Evolutionary conservation across 2,797 vertebrate species (phyloP).

Genomic region (Takifugu rubripes): DNA sequence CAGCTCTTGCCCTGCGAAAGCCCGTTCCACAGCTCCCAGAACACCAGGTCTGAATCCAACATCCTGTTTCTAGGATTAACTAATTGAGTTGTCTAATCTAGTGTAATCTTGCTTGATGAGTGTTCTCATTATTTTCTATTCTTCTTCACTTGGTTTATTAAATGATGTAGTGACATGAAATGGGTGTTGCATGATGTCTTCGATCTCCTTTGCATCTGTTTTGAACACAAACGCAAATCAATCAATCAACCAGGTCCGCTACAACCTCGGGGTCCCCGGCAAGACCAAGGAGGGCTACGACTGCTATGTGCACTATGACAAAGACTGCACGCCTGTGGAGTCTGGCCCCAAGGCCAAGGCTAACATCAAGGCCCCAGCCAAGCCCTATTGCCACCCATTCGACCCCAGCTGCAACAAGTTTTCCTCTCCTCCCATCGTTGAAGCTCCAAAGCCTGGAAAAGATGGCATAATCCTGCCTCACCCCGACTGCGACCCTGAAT

Average conservation of each 20-base stretch:
- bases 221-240: slow-evolving; percentile 46
- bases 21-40: slow-evolving; percentile 59
- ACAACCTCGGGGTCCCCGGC: slow-evolving; percentile 68
- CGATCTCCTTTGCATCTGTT: slow-evolving; percentile 52
- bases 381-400: slow-evolving; percentile 72
- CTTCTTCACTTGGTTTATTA: slow-evolving; percentile 41
- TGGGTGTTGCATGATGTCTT: slow-evolving; percentile 49
- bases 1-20: slow-evolving; percentile 63
- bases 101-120: slow-evolving; percentile 36
- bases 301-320: slow-evolving; percentile 79
- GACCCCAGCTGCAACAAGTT: slow-evolving; percentile 73
- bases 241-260: slow-evolving; percentile 68
- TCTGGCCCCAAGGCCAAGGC: slow-evolving; percentile 37
- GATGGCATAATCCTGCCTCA: slow-evolving; percentile 71
- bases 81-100: slow-evolving; percentile 39
- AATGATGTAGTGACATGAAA: slow-evolving; percentile 47
- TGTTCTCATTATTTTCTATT: slow-evolving; percentile 31
- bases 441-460: slow-evolving; percentile 23
- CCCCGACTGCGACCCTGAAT: slow-evolving; percentile 78
- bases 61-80: slow-evolving; percentile 43
- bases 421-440: slow-evolving; percentile 20
- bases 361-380: slow-evolving; percentile 42
- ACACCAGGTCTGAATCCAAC: slow-evolving; percentile 73
- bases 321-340: slow-evolving; percentile 71
- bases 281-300: slow-evolving; percentile 80